Base-by-base conservation (phyloP, 2,113 vertebrate species). In the Philantomba maxwellii region DNA sequence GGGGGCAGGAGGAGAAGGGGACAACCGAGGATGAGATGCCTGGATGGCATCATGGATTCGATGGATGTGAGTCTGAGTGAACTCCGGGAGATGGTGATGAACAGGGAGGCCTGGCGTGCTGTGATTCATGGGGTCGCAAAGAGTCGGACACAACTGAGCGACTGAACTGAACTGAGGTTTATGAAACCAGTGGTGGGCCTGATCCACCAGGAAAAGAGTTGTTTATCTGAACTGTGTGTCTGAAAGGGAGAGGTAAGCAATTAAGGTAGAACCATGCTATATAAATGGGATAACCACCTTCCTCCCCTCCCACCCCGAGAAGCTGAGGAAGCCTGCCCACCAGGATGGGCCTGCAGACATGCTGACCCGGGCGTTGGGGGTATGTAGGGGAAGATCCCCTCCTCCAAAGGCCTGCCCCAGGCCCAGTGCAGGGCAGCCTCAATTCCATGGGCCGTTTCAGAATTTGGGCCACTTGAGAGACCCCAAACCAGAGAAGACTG, bases 291-390 rank as follows among this genome's bases (percentile, higher is more conserved):
- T 4, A 6, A 33, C 2, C 28, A 1, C n/a, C 53, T 28, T 36
- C 62, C 33, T 49, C 57, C 33, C 1, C 1, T 3, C 45, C 64
- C 12, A 26, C 12, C 23, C 25, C 0, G 5, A 15, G 28, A 11
- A 11, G 4, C 30, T 0, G 30, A 60, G 77, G 28, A 62, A 8
- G 14, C 15, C 28, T 0, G n/a, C 21, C 36, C n/a, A 1, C n/a
- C 8, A 6, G 17, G 66, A 55, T 17, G 8, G 30, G 3, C 28
- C 1, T 2, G 10, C 25, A 62, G 26, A 45, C 6, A 9, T 0
- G 1, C 7, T 12, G 30, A 36, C 64, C 47, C 0, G 0, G 7
- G 2, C 1, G 0, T 15, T 2, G 0, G 70, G 36, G n/a, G n/a
- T 0, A 0, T 39, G 11, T 3, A 1, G 7, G 2, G 10, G 30